phyloP scores from a whole-genome alignment of 2,113 vertebrate species.

The Vireo altiloquus region DNA sequence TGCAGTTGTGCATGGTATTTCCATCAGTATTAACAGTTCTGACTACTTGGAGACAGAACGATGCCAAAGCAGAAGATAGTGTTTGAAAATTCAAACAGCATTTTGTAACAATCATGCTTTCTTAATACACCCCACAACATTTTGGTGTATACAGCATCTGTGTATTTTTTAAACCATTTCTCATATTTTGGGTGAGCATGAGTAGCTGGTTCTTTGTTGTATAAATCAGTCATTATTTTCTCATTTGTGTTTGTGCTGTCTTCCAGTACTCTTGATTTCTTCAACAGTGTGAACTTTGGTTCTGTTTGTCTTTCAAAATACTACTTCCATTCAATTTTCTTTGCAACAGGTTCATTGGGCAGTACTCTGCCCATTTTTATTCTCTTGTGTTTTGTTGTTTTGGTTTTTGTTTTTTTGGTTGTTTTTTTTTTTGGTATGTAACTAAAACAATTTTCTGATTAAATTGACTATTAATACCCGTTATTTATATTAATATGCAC shows the following conservation, averaged over 20 bases:
- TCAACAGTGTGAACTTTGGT: not conserved
- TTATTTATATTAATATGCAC: constrained; percentile 12
- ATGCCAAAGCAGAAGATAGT: not conserved
- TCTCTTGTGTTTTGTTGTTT: not conserved
- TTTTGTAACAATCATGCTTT: constrained; percentile 10
- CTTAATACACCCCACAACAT: not conserved
- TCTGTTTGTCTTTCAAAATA: not conserved
- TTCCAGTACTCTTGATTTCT: not conserved
- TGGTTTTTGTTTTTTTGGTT: not conserved
- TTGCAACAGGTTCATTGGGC: not conserved
- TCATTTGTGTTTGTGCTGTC: not conserved
- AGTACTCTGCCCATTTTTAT: not conserved
- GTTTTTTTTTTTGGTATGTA: not conserved
- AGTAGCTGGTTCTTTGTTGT: not conserved
- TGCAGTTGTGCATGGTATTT: constrained; percentile 26
- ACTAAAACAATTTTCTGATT: not conserved
- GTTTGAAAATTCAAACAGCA: not conserved
- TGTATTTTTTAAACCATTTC: constrained; percentile 8
- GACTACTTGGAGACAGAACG: not conserved
- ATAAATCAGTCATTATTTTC: not conserved
- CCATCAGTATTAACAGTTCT: not conserved
- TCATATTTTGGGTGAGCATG: not conserved
- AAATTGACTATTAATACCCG: not conserved
- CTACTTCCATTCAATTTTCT: not conserved
- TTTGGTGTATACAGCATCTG: not conserved